Base-by-base conservation (phyloP, 2,113 vertebrate species). In the Chaetops frenatus region DNA sequence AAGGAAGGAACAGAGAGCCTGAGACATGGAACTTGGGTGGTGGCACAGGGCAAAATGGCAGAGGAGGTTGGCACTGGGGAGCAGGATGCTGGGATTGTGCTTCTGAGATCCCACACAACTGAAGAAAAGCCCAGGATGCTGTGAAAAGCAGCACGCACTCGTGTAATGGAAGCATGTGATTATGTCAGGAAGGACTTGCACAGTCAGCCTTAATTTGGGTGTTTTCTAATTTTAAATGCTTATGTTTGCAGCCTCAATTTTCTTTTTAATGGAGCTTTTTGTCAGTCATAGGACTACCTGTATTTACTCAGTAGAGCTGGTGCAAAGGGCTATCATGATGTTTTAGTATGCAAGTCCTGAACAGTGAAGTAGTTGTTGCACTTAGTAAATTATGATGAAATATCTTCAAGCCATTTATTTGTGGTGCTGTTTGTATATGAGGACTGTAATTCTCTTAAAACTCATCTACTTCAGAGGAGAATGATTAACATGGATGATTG, bases 311-410 rank as follows among this genome's bases (percentile, higher is more conserved):
- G 44, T 20, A 81, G 67, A 80, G 64, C 25, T 77, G 44, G 15
- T 74, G 47, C 79, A 81, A 40, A 74, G 31, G 45, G 69, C 50
- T 56, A 40, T 66, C 11, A 3, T 10, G 25, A 31, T 40, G 28
- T 67, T 67, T 45, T 53, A 25, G 36, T 53, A 81, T n/a, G 80
- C 56, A 77, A 71, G 47, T 65, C n/a, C 51, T 36, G 60, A 84
- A 60, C 25, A 48, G 76, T 48, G 76, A 78, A 92, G 56, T 47
- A 86, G 35, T 45, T 48, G 40, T 38, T 92, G 79, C 85, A 60
- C 29, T 82, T 69, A 29, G 67, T 93, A 92, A 91, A 95, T 91
- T 36, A 88, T 36, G 81, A 86, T 92, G 67, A 96, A 95, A 74
- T 74, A 93, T 62, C 64, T 90, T 51, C 24, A 12, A 80, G 81